Evolutionary conservation across 2,888 invertebrate genomes (phyloP).

Genomic region (Hypolimnas misippus): DNA sequence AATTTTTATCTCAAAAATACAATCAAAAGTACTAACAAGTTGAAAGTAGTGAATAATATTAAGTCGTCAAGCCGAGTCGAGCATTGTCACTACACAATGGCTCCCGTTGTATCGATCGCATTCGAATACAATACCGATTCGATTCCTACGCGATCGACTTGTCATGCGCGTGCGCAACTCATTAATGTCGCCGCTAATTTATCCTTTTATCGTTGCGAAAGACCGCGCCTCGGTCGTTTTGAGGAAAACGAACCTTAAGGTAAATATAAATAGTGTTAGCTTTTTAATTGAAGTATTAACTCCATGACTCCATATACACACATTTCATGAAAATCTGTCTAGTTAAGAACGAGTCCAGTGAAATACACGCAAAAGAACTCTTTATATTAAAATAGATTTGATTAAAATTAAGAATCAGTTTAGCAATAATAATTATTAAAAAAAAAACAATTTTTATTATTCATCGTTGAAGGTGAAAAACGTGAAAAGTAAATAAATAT

Average conservation of each 20-base stretch:
- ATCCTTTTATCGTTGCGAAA: conserved; percentile 23
- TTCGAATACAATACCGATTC: conserved; percentile 41
- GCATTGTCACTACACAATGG: conserved; percentile 43
- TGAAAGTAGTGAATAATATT: conserved; percentile 15
- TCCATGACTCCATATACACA: no score
- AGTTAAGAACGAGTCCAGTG: no score
- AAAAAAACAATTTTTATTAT: no score
- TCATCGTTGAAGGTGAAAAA: no score
- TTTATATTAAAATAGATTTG: no score
- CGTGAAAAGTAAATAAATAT: no score
- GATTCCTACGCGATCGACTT: conserved; percentile 35
- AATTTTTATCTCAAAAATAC: neutral
- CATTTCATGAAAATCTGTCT: no score
- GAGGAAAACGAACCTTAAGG: neutral
- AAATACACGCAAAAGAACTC: no score
- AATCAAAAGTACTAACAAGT: neutral
- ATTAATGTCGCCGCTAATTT: conserved; percentile 29
- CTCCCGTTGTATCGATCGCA: conserved; percentile 37
- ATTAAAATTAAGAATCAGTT: no score
- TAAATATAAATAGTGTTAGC: no score
- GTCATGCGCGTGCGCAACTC: conserved; percentile 19
- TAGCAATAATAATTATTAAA: no score
- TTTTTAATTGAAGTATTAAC: no score
- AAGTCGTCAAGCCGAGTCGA: conserved; percentile 28
- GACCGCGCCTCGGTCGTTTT: neutral